phyloP scores from a whole-genome alignment of 2,113 vertebrate species.

The Tyto alba region DNA sequence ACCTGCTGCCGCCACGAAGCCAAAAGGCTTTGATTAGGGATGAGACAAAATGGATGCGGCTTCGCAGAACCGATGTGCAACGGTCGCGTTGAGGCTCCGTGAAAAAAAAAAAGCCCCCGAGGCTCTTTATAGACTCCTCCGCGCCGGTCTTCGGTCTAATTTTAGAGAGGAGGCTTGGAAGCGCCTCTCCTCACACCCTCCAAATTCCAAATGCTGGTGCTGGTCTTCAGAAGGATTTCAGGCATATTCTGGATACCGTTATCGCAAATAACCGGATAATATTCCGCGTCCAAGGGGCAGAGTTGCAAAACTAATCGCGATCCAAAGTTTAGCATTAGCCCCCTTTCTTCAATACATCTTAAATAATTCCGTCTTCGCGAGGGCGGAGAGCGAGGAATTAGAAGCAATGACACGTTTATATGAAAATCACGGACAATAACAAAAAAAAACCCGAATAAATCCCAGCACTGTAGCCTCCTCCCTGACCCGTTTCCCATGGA shows the following conservation, averaged over 20 bases:
- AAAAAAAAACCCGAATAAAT: background rate
- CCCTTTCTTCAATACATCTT: background rate
- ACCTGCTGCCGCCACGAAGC: background rate
- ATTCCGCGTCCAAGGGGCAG: accelerated
- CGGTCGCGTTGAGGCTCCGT: accelerated
- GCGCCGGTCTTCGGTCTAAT: background rate
- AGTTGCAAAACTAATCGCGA: accelerated
- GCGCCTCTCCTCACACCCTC: background rate
- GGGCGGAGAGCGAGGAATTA: background rate
- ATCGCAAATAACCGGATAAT: accelerated
- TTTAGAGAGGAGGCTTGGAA: slow-evolving; percentile 19
- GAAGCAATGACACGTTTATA: accelerated
- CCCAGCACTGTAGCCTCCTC: accelerated
- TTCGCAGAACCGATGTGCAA: background rate
- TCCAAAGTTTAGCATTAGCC: accelerated
- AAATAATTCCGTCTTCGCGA: background rate
- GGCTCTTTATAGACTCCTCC: background rate
- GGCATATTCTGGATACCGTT: background rate
- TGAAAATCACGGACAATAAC: background rate
- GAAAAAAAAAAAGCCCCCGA: background rate
- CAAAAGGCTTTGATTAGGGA: background rate
- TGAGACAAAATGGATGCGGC: background rate
- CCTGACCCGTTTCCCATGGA: background rate
- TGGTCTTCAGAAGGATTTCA: background rate
- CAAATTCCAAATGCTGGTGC: background rate